Conservation (phyloP, 2,797 vertebrate species). For the Schizothorax lantsangensis region DNA sequence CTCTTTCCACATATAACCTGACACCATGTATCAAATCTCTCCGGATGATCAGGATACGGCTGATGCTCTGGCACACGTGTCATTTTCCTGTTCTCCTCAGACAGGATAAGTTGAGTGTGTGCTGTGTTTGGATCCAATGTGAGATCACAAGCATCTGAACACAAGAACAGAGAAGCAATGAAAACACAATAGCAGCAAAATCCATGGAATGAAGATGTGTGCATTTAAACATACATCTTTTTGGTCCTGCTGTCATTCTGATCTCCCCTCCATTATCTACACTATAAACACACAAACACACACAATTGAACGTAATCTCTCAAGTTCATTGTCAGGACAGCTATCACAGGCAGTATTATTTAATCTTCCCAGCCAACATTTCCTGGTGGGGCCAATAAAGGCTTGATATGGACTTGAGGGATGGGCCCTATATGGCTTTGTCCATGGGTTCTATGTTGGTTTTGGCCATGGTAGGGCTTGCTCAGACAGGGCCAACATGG, state of each 20-base stretch:
- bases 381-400: no score
- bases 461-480: no score
- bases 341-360: no score
- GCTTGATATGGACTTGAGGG: no score
- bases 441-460: no score
- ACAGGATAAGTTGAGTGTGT: conserved; percentile 24
- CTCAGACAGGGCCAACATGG: no score
- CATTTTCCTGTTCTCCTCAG: conserved; percentile 18
- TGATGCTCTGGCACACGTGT: not conserved
- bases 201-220: no score
- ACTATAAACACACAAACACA: not conserved
- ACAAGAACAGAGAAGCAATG: not conserved
- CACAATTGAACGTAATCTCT: no score
- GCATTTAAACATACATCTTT: not conserved
- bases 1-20: conserved; percentile 44
- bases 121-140: conserved; percentile 52
- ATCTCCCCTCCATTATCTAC: not conserved
- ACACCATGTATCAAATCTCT: not conserved
- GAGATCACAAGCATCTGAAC: conserved; percentile 37
- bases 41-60: conserved; percentile 35
- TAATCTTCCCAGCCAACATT: no score
- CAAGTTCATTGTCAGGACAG: no score
- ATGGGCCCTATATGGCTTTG: no score
- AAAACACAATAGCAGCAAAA: not conserved
- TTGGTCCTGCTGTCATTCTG: not conserved